phyloP scores from a whole-genome alignment of 2,888 invertebrate genomes.

The Dryomyza anilis region DNA sequence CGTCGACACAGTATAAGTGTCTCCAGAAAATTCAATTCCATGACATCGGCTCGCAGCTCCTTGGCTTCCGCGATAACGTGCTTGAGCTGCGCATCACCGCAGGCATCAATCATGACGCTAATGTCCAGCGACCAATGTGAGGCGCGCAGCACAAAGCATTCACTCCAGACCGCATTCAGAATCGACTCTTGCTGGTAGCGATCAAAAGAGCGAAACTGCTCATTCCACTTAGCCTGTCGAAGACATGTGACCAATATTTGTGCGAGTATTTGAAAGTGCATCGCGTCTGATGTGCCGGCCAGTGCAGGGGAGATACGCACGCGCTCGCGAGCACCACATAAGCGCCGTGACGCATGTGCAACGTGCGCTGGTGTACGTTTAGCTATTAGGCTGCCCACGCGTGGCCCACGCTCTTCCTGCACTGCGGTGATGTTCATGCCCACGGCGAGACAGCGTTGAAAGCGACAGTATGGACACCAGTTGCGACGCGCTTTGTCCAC shows the following conservation, averaged over 20 bases:
- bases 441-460: slow-evolving; percentile 77
- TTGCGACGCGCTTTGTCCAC: slow-evolving; percentile 83
- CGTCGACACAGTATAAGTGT: slow-evolving; percentile 63
- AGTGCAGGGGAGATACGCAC: neutral
- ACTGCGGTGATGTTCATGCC: slow-evolving; percentile 83
- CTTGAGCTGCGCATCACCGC: slow-evolving; percentile 54
- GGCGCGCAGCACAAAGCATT: slow-evolving; percentile 66
- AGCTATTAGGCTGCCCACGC: slow-evolving; percentile 52
- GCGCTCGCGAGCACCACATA: neutral
- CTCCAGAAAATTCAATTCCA: slow-evolving; percentile 63
- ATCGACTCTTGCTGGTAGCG: slow-evolving; percentile 65
- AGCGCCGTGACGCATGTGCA: slow-evolving; percentile 1
- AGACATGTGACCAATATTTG: slow-evolving; percentile 67
- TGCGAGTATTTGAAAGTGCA: slow-evolving; percentile 66
- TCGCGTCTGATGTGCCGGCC: slow-evolving; percentile 34
- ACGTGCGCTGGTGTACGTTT: neutral
- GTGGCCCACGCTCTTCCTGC: slow-evolving; percentile 82
- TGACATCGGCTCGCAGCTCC: slow-evolving; percentile 60
- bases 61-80: slow-evolving; percentile 58
- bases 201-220: slow-evolving; percentile 63
- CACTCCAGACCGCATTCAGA: slow-evolving; percentile 66
- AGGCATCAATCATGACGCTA: slow-evolving; percentile 53
- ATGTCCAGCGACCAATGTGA: slow-evolving; percentile 66
- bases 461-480: slow-evolving; percentile 85
- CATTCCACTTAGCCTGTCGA: slow-evolving; percentile 65